These are phyloP conservation scores for Erebia aethiops DNA, from an alignment of 2,888 invertebrate species.

Conservation along the genomic window DNA sequence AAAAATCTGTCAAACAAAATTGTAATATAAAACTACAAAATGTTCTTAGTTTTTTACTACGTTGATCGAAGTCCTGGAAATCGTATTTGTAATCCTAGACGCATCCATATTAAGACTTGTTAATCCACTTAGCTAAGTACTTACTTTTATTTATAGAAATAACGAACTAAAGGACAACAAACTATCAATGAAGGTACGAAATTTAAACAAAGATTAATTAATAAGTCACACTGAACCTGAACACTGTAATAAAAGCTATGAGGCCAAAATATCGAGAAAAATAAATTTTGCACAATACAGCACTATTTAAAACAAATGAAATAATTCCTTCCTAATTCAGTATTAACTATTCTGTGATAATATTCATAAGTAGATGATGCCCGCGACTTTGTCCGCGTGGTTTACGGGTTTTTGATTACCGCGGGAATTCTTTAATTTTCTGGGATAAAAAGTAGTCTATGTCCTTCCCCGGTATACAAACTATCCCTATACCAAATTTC, in stretches of 20 bases:
- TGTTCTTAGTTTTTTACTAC: background rate
- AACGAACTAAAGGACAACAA: background rate
- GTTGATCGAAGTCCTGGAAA: background rate
- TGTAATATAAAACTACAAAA: background rate
- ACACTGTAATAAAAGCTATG: too few relatives aligned
- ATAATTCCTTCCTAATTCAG: background rate
- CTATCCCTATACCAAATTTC: too few relatives aligned
- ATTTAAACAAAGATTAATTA: background rate
- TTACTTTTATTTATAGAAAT: slow-evolving; percentile 6
- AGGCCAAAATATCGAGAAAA: background rate
- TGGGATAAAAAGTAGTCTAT: too few relatives aligned
- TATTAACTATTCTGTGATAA: background rate
- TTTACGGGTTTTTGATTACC: too few relatives aligned
- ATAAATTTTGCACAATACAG: background rate
- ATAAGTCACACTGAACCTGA: too few relatives aligned
- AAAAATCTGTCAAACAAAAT: background rate
- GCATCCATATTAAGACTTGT: slow-evolving; percentile 1
- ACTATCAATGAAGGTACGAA: background rate
- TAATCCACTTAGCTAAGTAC: background rate
- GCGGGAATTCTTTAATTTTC: too few relatives aligned
- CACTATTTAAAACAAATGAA: background rate
- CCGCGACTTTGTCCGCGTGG: too few relatives aligned
- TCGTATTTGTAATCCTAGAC: slow-evolving; percentile 5
- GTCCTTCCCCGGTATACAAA: too few relatives aligned
- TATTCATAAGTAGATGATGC: too few relatives aligned